Evolutionary conservation across 2,888 invertebrate species (phyloP), one percentile per base, ranked within the genome.

Genomic region (Cataglyphis albicans): DNA sequence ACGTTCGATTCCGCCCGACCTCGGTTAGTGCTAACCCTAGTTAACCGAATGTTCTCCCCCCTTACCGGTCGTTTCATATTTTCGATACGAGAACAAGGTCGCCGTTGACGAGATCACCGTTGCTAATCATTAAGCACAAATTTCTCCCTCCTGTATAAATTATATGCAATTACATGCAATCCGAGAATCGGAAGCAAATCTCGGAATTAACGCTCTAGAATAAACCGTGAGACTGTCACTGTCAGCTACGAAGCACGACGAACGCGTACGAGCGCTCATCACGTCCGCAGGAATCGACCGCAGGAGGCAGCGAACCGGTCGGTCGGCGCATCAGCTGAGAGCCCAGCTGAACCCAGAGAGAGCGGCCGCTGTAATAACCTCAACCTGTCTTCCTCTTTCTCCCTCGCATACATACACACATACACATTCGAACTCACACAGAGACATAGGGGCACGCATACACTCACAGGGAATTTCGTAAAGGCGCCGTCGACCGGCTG

Each of bases 311-410:
- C 76, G 86, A 88, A 91, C 91, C 91, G 91, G 90, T 91, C 88
- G 90, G 85, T 90, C 83, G 88, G 89, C 90, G 91, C 93, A 91
- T 94, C 94, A 94, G 94, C 94, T 94, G 94, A 93, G 93, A 92
- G 92, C 86, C 90, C 93, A 94, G 93, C 93, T 93, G 93, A 93
- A 92, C 84, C 84, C 87, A 87, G 87, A 87, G 87, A 85, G 83
- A 83, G 82, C 90, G 87, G 87, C 88, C 87, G 88, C 89, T 84
- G 89, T 91, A 80, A 80, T 80, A 91, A 89, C 89, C 90, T 91
- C 90, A 88, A 87, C 84, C 84, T 83, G 70, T 88, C 81, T 68
- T 55, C 64, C 81, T 70, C 29, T 41, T 10, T 61, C 67, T 68
- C 75, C 48, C 44, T 41, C 44, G 35, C 72, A 15, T 52, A 25